Conservation (phyloP, 2,113 vertebrate species). For the Furnarius figulus region DNA sequence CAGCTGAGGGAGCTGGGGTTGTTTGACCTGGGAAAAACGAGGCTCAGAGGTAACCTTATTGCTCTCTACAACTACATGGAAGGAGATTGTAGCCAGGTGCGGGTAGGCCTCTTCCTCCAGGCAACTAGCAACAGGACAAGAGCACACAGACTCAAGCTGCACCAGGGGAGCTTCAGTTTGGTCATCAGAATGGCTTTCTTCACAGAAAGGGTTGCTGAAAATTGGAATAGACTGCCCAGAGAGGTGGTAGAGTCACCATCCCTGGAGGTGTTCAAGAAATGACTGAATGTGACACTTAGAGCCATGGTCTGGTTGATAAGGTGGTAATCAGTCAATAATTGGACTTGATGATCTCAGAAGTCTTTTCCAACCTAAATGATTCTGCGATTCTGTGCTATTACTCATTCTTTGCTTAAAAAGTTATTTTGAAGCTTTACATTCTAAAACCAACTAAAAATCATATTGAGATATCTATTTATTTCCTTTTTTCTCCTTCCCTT, state of each 20-base stretch:
- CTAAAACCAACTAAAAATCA: neutral
- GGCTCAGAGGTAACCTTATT: neutral
- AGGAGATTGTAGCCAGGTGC: neutral
- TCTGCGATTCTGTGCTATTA: neutral
- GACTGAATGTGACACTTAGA: too few relatives aligned
- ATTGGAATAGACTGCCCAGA: neutral
- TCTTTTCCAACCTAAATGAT: neutral
- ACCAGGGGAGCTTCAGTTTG: neutral
- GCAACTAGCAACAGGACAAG: neutral
- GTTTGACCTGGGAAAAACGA: neutral
- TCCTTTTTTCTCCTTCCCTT: neutral
- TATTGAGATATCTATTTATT: neutral
- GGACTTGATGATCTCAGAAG: neutral
- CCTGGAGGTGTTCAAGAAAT: neutral
- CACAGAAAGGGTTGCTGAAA: neutral
- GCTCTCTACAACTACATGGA: neutral
- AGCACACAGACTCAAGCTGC: neutral
- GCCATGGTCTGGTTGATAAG: neutral
- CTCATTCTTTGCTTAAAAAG: neutral
- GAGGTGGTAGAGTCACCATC: neutral
- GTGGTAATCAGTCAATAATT: neutral
- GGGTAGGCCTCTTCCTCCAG: neutral
- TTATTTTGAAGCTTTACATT: neutral
- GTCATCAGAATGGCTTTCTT: neutral
- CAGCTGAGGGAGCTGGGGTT: neutral